Conservation (phyloP, 1,140 invertebrate species). For the Antheraea pernyi region DNA sequence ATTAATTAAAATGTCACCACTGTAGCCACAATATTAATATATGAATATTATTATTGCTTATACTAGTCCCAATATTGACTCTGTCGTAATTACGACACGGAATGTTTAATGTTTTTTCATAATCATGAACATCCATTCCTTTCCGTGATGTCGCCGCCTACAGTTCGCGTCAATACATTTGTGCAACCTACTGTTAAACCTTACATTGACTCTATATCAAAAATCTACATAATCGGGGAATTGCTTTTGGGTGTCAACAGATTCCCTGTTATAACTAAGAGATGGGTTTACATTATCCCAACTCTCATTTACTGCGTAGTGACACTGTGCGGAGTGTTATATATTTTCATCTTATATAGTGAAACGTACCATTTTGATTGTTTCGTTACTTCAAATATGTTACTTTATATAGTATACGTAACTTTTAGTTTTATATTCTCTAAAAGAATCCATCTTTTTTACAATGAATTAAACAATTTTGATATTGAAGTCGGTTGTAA, state of each 20-base stretch:
- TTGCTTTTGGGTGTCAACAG: slow-evolving; percentile 10
- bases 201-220: slow-evolving; percentile 1
- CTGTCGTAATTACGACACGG: slow-evolving; percentile 9
- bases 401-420: slow-evolving; percentile 23
- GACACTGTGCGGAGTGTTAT: neutral
- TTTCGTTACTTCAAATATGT: neutral
- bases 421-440: slow-evolving; percentile 24
- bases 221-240: slow-evolving; percentile 7
- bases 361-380: neutral
- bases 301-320: neutral
- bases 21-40: neutral
- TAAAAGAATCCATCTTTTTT: slow-evolving; percentile 30
- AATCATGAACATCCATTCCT: neutral
- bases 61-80: neutral
- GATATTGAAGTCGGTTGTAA: slow-evolving; percentile 34
- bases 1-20: neutral
- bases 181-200: slow-evolving; percentile 1
- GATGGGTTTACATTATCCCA: neutral
- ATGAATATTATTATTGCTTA: neutral
- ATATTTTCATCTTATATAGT: neutral
- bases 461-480: slow-evolving; percentile 31
- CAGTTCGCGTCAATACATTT: slow-evolving; percentile 10
- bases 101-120: neutral
- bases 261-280: slow-evolving; percentile 6
- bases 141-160: slow-evolving; percentile 1